Conservation (phyloP, 2,888 invertebrate species). For the Drosophila tanythrix region DNA sequence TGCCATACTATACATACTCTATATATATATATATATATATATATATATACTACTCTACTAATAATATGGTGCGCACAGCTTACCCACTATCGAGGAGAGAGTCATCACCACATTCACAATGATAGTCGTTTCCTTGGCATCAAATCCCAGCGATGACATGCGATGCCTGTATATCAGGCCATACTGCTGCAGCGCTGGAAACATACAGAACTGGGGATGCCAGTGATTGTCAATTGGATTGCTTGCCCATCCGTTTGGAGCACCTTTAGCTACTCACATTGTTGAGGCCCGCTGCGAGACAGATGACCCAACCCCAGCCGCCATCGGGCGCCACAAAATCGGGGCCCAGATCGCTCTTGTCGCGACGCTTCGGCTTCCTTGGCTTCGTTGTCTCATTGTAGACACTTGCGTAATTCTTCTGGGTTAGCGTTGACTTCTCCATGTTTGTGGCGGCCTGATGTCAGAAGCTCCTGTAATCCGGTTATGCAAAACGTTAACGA, state of each 20-base stretch:
- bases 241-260: no score
- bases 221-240: background rate
- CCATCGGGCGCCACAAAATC: constrained; percentile 91
- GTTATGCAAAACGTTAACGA: background rate
- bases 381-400: constrained; percentile 82
- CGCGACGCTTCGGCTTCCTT: constrained; percentile 84
- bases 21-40: no score
- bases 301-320: constrained; percentile 91
- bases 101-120: constrained; percentile 90
- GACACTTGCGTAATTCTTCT: constrained; percentile 73
- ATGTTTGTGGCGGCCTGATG: constrained; percentile 19
- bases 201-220: constrained; percentile 87
- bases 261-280: constrained; percentile 87
- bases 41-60: no score
- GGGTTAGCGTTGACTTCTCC: constrained; percentile 72
- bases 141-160: constrained; percentile 87
- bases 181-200: constrained; percentile 90
- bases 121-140: constrained; percentile 89
- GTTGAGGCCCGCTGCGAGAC: constrained; percentile 89
- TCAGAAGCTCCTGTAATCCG: background rate
- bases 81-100: constrained; percentile 89
- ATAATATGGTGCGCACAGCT: constrained; percentile 43
- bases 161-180: constrained; percentile 89
- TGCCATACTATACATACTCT: no score
- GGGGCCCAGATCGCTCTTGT: constrained; percentile 84